Evolutionary conservation across 2,888 invertebrate species (phyloP).

Genomic region (Cantharis lateralis): DNA sequence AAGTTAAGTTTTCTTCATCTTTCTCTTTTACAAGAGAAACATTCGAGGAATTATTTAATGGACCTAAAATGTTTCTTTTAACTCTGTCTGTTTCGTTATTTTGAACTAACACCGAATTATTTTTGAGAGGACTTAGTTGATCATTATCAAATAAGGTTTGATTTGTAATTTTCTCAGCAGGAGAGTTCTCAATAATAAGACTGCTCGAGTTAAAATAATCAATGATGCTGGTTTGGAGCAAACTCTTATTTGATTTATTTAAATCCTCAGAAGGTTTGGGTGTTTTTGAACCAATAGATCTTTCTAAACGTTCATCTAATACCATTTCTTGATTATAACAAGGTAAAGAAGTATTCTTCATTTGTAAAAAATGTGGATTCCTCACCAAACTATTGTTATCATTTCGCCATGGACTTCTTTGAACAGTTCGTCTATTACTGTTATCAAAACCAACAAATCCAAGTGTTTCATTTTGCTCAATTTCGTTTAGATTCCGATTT

Average conservation of each 20-base stretch:
- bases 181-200: background rate
- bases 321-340: slow-evolving; percentile 38
- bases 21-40: background rate
- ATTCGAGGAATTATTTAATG: background rate
- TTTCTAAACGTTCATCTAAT: slow-evolving; percentile 37
- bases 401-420: slow-evolving; percentile 36
- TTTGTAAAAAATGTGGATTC: slow-evolving; percentile 37
- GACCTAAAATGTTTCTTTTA: background rate
- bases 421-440: background rate
- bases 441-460: slow-evolving; percentile 2
- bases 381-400: slow-evolving; percentile 24
- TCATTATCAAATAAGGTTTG: background rate
- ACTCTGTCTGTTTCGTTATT: background rate
- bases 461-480: background rate
- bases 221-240: slow-evolving; percentile 29
- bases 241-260: slow-evolving; percentile 8
- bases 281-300: slow-evolving; percentile 12
- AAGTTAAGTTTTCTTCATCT: background rate
- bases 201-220: slow-evolving; percentile 16
- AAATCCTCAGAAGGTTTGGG: background rate
- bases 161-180: background rate
- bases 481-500: background rate
- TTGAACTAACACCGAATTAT: background rate
- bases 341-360: slow-evolving; percentile 35
- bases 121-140: background rate